Conservation (phyloP, 2,113 vertebrate species). For the Chloropsis cyanopogon region DNA sequence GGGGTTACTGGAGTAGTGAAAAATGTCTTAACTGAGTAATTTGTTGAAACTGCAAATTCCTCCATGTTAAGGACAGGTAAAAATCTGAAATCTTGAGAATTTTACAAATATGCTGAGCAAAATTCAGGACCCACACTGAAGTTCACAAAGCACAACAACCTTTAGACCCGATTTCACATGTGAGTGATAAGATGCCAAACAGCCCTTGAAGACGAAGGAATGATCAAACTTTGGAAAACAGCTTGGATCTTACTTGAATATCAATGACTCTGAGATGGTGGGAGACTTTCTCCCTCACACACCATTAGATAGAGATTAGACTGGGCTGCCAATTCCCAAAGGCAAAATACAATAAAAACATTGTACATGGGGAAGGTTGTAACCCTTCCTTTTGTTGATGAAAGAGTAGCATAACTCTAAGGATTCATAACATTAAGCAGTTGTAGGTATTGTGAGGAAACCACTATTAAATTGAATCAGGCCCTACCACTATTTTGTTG, state of each 20-base stretch:
- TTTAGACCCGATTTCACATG: background rate
- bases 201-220: background rate
- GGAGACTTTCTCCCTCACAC: conserved; percentile 23
- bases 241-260: conserved; percentile 49
- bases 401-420: conserved; percentile 58
- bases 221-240: conserved; percentile 46
- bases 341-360: conserved; percentile 64
- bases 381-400: conserved; percentile 55
- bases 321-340: conserved; percentile 50
- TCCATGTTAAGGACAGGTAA: background rate
- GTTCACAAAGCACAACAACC: background rate
- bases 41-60: background rate
- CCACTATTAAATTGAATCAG: conserved; percentile 54
- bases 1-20: background rate
- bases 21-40: background rate
- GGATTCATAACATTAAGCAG: conserved; percentile 59
- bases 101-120: background rate
- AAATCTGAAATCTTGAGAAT: background rate
- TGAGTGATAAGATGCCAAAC: background rate
- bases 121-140: background rate
- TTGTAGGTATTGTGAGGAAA: conserved; percentile 40
- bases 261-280: conserved; percentile 50
- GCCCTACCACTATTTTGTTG: conserved; percentile 15
- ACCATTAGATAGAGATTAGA: conserved; percentile 49
- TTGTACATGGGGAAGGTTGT: conserved; percentile 47